A percentile compares a stretch with the other conserved stretches of the same genome.
These are phyloP conservation scores for Cephus pygmeus DNA, from an alignment of 2,888 invertebrate species.

Conservation along the genomic window DNA sequence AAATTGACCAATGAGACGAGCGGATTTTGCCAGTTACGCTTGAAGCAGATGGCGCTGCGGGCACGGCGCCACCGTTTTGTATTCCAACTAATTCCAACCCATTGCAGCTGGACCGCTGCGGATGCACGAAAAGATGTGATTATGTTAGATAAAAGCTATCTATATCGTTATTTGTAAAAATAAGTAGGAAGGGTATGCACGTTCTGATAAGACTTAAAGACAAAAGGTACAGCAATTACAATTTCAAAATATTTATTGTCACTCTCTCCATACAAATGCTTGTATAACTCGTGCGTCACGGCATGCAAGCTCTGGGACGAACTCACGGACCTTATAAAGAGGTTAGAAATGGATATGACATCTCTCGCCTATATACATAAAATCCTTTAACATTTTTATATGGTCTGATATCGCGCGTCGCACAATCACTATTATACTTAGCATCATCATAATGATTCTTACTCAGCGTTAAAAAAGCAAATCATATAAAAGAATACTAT, in stretches of 20 bases:
- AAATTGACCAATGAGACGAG: slow-evolving; percentile 30
- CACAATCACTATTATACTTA: background rate
- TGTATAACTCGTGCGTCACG: slow-evolving; percentile 39
- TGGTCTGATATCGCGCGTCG: background rate
- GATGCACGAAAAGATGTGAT: background rate
- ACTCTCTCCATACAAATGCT: slow-evolving; percentile 51
- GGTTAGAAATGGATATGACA: background rate
- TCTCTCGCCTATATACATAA: slow-evolving; percentile 6
- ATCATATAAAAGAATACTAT: slow-evolving; percentile 55
- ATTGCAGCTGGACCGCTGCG: background rate
- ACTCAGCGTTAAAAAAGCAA: slow-evolving; percentile 40
- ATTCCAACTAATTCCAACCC: background rate
- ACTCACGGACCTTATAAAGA: slow-evolving; percentile 3
- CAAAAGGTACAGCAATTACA: background rate
- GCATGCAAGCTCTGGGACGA: slow-evolving; percentile 30
- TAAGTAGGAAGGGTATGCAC: background rate
- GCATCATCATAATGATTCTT: slow-evolving; percentile 35
- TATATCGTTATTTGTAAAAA: background rate
- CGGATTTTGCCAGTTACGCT: background rate
- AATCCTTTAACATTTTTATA: background rate
- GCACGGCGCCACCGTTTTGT: background rate
- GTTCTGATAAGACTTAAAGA: background rate
- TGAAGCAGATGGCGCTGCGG: slow-evolving; percentile 9
- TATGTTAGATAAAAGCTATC: background rate
- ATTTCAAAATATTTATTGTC: slow-evolving; percentile 47